Conservation (phyloP, 2,113 vertebrate genomes). For the Sus scrofa region T2T-Sscrofa CM000819.6:4184001-4184500, state of each 20-base stretch:
- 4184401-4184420: conserved; percentile 69
- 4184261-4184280: fast-evolving
- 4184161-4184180: neutral
- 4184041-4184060: neutral
- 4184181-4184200: neutral
- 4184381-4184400: neutral
- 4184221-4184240: no score
- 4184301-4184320: neutral
- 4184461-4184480: neutral
- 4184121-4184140: neutral
- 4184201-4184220: neutral
- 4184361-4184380: neutral
- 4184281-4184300: no score
- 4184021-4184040: neutral
- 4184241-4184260: fast-evolving
- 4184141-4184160: neutral
- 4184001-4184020: neutral
- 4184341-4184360: fast-evolving
- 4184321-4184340: neutral
- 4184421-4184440: conserved; percentile 53
- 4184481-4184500: neutral
- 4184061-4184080: neutral
- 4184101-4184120: neutral
- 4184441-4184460: no score
- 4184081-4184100: neutral